A percentile compares a stretch with the other conserved stretches of the same genome.
Evolutionary conservation across 2,888 invertebrate genomes (phyloP).

Genomic region (Caenorhabditis sinica): DNA sequence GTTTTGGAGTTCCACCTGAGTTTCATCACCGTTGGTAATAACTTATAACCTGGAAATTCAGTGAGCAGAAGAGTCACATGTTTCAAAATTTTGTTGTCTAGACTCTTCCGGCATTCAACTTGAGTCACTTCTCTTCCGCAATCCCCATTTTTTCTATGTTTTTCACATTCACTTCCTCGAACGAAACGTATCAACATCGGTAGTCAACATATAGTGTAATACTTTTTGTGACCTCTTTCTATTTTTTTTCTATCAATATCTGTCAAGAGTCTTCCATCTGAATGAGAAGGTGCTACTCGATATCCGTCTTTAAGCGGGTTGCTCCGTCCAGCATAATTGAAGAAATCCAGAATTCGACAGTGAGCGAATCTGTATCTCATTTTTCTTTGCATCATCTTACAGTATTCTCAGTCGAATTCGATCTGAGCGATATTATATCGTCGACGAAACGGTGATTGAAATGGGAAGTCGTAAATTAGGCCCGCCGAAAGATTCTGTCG

Average conservation of each 20-base stretch:
- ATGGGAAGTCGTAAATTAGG: constrained; percentile 44
- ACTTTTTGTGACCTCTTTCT: constrained; percentile 29
- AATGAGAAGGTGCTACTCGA: constrained; percentile 30
- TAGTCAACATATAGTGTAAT: constrained; percentile 24
- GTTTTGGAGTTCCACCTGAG: background rate
- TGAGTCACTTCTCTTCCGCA: background rate
- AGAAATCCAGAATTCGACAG: background rate
- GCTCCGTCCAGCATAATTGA: too few relatives aligned
- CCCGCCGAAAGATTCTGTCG: constrained; percentile 2
- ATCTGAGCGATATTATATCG: background rate
- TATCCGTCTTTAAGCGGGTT: too few relatives aligned
- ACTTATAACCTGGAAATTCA: too few relatives aligned
- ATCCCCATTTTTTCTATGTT: background rate
- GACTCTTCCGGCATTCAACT: background rate
- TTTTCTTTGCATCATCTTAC: constrained; percentile 33
- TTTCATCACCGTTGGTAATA: too few relatives aligned
- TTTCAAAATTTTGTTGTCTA: background rate
- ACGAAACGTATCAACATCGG: constrained; percentile 28
- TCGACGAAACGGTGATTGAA: background rate
- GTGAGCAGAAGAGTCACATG: background rate
- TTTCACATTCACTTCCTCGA: constrained; percentile 28
- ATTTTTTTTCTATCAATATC: background rate
- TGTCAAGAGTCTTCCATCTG: background rate
- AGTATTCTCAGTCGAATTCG: background rate
- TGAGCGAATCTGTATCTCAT: background rate